A percentile compares a stretch with the other conserved stretches of the same genome.
Conservation (phyloP, 2,888 invertebrate genomes). For the Torymus aiolomorphi region DNA sequence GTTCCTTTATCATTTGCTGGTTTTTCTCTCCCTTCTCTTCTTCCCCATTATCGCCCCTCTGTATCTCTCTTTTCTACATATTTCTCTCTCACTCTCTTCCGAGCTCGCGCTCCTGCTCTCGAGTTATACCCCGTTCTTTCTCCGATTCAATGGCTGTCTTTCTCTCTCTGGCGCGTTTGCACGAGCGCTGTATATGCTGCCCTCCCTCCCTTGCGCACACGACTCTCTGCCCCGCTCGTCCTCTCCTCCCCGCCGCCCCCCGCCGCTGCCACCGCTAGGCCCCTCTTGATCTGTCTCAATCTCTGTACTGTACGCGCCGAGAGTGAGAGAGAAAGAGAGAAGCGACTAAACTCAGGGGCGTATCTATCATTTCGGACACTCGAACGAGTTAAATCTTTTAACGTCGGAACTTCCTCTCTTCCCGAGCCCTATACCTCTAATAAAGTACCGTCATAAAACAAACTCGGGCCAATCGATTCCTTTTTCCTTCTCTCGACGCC, state of each 20-base stretch:
- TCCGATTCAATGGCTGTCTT: slow-evolving; percentile 18
- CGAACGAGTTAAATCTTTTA: slow-evolving; percentile 32
- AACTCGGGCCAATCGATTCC: not conserved
- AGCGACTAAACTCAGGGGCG: slow-evolving; percentile 42
- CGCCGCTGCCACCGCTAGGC: not conserved
- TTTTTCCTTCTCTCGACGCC: too few species aligned
- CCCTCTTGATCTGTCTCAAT: slow-evolving; percentile 54
- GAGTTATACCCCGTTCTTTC: not conserved
- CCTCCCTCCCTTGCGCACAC: slow-evolving; percentile 8
- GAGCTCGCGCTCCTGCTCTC: not conserved
- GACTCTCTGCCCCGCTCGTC: not conserved
- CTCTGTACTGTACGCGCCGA: slow-evolving; percentile 17
- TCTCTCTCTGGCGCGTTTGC: not conserved
- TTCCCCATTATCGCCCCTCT: slow-evolving; percentile 34
- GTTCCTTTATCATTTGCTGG: slow-evolving; percentile 30
- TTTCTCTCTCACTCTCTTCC: not conserved
- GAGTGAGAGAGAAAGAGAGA: not conserved
- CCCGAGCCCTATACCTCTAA: not conserved
- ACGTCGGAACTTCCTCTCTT: not conserved
- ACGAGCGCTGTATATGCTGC: not conserved
- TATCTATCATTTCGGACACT: slow-evolving; percentile 39
- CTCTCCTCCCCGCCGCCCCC: not conserved
- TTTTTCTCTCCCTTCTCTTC: slow-evolving; percentile 14
- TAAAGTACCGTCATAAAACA: slow-evolving; percentile 20
- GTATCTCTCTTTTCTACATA: slow-evolving; percentile 7